A percentile compares a stretch with the other conserved stretches of the same genome.
phyloP scores from a whole-genome alignment of 2,797 vertebrate genomes.

The Karalla daura region DNA sequence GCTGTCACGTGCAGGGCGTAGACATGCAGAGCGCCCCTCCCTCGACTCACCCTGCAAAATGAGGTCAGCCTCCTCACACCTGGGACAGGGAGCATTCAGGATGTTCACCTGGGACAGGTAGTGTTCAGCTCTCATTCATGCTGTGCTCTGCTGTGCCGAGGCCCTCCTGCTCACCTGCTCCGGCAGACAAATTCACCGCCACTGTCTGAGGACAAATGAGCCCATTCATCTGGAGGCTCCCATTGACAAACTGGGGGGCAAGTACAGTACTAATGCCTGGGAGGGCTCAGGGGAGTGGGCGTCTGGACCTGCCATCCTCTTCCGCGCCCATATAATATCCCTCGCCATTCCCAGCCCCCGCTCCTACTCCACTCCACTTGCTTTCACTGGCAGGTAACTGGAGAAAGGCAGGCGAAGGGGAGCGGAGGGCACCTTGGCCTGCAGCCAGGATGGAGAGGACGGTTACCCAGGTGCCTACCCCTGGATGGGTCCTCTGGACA shows the following conservation, averaged over 20 bases:
- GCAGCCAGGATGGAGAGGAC: conserved; percentile 68
- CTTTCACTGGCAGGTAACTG: conserved; percentile 83
- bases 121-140: conserved; percentile 74
- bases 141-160: conserved; percentile 63
- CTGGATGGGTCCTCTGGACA: conserved; percentile 71
- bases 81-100: conserved; percentile 78
- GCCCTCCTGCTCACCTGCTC: conserved; percentile 78
- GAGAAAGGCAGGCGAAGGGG: conserved; percentile 73
- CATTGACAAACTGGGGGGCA: conserved; percentile 77
- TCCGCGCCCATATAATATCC: conserved; percentile 78
- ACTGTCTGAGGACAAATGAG: conserved; percentile 83
- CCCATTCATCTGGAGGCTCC: conserved; percentile 81
- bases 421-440: conserved; percentile 73
- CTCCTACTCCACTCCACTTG: conserved; percentile 56
- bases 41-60: conserved; percentile 72
- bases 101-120: conserved; percentile 80
- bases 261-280: conserved; percentile 81
- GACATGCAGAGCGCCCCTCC: conserved; percentile 52
- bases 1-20: conserved; percentile 58
- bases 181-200: conserved; percentile 85
- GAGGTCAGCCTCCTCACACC: conserved; percentile 79
- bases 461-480: conserved; percentile 71
- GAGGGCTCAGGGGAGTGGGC: conserved; percentile 81
- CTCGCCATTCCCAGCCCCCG: conserved; percentile 63
- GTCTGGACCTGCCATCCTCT: conserved; percentile 84